Conservation (phyloP, 1,140 invertebrate genomes). For the Drosophila melanogaster region Release_6_plus_ISO1_MT NT_037436.4:12274001-12274500, state of each 20-base stretch:
- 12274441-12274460: constrained; percentile 42
- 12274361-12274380: constrained; percentile 56
- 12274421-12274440: constrained; percentile 33
- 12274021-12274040: constrained; percentile 90
- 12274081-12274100: constrained; percentile 89
- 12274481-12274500: constrained; percentile 3
- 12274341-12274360: constrained; percentile 47
- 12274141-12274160: constrained; percentile 6
- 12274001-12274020: constrained; percentile 93
- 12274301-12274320: constrained; percentile 54
- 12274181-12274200: constrained; percentile 27
- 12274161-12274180: constrained; percentile 64
- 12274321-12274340: constrained; percentile 59
- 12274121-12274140: constrained; percentile 14
- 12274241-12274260: constrained; percentile 41
- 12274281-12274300: constrained; percentile 68
- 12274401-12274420: constrained; percentile 38
- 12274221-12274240: constrained; percentile 41
- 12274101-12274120: constrained; percentile 85
- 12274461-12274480: constrained; percentile 30
- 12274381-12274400: constrained; percentile 41
- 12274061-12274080: constrained; percentile 88
- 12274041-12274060: constrained; percentile 90
- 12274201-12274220: constrained; percentile 66
- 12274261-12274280: constrained; percentile 18